Evolutionary conservation across 2,888 invertebrate species (phyloP).

Genomic region (Amiota communis): DNA sequence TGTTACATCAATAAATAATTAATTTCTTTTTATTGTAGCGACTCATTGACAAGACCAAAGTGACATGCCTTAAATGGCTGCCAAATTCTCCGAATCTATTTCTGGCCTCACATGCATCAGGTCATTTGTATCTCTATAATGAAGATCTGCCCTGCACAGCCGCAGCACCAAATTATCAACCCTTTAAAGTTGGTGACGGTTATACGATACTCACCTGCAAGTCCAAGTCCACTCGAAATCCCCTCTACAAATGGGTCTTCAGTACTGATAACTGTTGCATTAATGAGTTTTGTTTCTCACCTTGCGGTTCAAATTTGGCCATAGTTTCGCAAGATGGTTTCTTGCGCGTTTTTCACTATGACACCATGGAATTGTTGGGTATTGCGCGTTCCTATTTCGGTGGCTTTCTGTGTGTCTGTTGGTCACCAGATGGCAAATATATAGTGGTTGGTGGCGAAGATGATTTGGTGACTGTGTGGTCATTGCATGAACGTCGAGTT

Average conservation of each 20-base stretch:
- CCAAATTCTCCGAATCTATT: conserved; percentile 96
- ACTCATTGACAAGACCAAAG: conserved; percentile 74
- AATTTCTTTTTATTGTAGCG: conserved; percentile 57
- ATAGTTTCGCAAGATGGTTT: conserved; percentile 96
- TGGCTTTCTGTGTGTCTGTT: conserved; percentile 96
- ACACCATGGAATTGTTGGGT: conserved; percentile 96
- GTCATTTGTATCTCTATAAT: conserved; percentile 97
- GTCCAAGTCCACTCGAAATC: conserved; percentile 96
- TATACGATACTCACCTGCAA: conserved; percentile 96
- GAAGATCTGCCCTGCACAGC: conserved; percentile 94
- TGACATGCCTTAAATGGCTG: conserved; percentile 98
- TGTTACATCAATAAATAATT: conserved; percentile 1
- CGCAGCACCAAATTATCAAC: conserved; percentile 93
- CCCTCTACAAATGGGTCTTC: conserved; percentile 92
- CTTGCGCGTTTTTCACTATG: conserved; percentile 95
- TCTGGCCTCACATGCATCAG: conserved; percentile 94
- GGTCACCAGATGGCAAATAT: conserved; percentile 97
- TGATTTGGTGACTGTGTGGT: conserved; percentile 98
- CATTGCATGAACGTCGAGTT: conserved; percentile 90
- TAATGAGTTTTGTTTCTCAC: conserved; percentile 98
- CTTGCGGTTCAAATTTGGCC: conserved; percentile 93
- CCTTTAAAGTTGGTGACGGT: conserved; percentile 94
- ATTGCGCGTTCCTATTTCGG: conserved; percentile 97
- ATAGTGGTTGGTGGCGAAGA: conserved; percentile 99
- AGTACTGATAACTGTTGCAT: conserved; percentile 88